Base-by-base conservation (phyloP, 2,888 invertebrate genomes). In the Tenodera sinensis region DNA sequence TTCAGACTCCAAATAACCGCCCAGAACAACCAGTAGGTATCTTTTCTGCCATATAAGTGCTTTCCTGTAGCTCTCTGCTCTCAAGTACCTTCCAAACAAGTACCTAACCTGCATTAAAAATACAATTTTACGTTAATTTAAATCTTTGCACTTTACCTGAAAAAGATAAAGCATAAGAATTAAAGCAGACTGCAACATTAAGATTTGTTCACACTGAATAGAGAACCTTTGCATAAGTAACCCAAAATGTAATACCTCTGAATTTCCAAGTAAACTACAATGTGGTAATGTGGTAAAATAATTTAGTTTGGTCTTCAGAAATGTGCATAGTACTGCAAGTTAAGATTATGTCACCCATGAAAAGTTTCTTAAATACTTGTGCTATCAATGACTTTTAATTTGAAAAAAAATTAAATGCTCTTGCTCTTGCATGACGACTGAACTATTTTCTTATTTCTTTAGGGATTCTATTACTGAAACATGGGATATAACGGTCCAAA, bases 31-130 rank as follows among this genome's bases (percentile, higher is more conserved):
- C 91, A 97, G 95, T 88, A 99, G 93, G 93, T 98, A 98, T 28
- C 96, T 95, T 93, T 99, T 99, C 94, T 99, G 99, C 95, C 97
- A 98, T 88, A 97, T 95, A 88, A 99, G 94, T 25, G 98, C 97
- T 93, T 98, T 98, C 90, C 97, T 95, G 92, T 97, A 97, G 92
- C 98, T 98, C 92, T 98, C 97, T 7, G 97, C 95, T 71, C 97
- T 95, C 91, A 98, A 93, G 92, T 96, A 97, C 92, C 96, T 95
- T 20, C 95, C 95, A 90, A 96, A 95, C 90, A 96, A 93, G 91
- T 95, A 95, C 90, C 95, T 95, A 54, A 95, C 93, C 93, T 95
- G 92, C 83, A 84, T 25, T 71, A 20, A 71, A 8, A 54, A 42
- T n/a, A 47, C 54, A 85, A 20, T 2, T n/a, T 27, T 12, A 54